These are phyloP conservation scores for Aurelia sp. DNA, from an alignment of 30 jellyfish, hydroid and myxozoan species.

Conservation along the genomic window DNA sequence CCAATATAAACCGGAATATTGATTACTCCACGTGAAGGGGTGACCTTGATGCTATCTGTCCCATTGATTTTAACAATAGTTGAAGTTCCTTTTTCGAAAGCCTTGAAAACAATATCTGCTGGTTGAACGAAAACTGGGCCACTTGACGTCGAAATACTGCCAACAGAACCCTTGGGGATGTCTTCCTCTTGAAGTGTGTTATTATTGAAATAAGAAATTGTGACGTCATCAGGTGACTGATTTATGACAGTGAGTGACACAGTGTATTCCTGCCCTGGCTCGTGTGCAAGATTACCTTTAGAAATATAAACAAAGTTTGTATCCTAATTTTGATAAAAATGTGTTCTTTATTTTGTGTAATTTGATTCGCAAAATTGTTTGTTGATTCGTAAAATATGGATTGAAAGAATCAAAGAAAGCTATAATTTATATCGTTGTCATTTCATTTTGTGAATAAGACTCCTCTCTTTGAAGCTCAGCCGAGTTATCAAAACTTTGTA, in stretches of 20 bases:
- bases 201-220: slow-evolving; percentile 27
- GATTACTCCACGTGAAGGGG: slow-evolving; percentile 17
- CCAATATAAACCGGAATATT: slow-evolving; percentile 21
- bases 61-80: slow-evolving; percentile 45
- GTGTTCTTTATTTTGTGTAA: too few relatives aligned
- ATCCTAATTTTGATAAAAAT: too few relatives aligned
- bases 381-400: too few relatives aligned
- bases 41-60: slow-evolving; percentile 6
- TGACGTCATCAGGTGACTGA: slow-evolving; percentile 50
- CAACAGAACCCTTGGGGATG: slow-evolving; percentile 16
- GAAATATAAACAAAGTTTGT: too few relatives aligned
- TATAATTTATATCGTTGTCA: too few relatives aligned
- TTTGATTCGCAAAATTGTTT: too few relatives aligned
- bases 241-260: slow-evolving; percentile 44
- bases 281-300: too few relatives aligned
- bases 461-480: too few relatives aligned
- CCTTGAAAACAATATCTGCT: slow-evolving; percentile 11
- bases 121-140: slow-evolving; percentile 12
- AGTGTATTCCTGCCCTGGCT: slow-evolving; percentile 19
- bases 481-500: too few relatives aligned
- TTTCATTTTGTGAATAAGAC: too few relatives aligned
- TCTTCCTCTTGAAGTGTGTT: slow-evolving; percentile 34
- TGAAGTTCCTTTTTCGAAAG: slow-evolving; percentile 56
- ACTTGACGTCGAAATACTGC: slow-evolving; percentile 14
- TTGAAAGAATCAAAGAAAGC: too few relatives aligned